phyloP scores from a whole-genome alignment of 2,113 vertebrate genomes.

The Scopus umbretta region DNA sequence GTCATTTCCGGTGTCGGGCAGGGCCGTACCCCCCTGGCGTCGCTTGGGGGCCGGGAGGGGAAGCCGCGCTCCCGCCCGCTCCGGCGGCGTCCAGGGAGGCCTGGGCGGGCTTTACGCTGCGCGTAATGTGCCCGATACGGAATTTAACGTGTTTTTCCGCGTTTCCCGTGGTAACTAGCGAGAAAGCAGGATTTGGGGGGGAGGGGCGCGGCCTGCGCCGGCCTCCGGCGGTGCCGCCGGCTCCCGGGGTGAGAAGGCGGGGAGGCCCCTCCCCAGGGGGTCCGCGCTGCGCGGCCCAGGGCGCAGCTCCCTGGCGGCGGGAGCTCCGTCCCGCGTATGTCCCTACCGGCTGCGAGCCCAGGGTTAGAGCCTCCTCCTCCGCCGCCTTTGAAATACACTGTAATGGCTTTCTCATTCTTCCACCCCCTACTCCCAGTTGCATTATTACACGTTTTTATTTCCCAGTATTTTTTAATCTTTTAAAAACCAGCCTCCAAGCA shows the following conservation, averaged over 20 bases:
- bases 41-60: rapidly evolving
- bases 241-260: neutral
- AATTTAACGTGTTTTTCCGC: neutral
- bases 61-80: rapidly evolving
- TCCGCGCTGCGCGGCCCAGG: rapidly evolving
- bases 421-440: too few relatives aligned
- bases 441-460: neutral
- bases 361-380: neutral
- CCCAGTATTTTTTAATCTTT: neutral
- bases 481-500: too few relatives aligned
- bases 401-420: neutral
- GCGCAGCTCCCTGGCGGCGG: neutral
- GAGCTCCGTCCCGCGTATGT: too few relatives aligned
- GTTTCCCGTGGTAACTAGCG: neutral
- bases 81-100: too few relatives aligned
- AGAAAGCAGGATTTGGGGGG: neutral
- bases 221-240: too few relatives aligned
- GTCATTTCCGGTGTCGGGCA: neutral
- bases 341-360: rapidly evolving
- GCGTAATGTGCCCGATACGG: rapidly evolving
- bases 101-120: too few relatives aligned
- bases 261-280: too few relatives aligned
- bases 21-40: rapidly evolving
- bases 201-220: neutral
- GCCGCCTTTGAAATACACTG: rapidly evolving